Percentiles rank a stretch among this genome's conserved stretches.
These are phyloP conservation scores for Bedellia somnulentella DNA, from an alignment of 2,888 invertebrate genomes.

Conservation along the genomic window DNA sequence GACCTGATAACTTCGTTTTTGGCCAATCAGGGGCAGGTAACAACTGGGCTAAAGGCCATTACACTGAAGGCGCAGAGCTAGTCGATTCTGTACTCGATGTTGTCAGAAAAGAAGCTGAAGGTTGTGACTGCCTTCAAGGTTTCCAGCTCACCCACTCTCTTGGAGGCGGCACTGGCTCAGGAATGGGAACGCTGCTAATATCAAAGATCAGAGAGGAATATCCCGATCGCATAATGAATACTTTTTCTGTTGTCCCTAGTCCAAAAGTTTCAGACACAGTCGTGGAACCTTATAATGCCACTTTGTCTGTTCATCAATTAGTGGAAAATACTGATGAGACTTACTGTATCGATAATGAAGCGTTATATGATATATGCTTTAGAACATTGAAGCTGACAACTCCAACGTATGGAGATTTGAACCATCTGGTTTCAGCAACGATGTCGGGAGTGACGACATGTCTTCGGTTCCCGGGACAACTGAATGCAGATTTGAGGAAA, in stretches of 20 bases:
- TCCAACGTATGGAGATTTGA: conserved; percentile 79
- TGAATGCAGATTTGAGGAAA: conserved; percentile 47
- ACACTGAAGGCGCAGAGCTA: conserved; percentile 88
- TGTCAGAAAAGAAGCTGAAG: conserved; percentile 80
- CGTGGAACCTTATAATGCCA: conserved; percentile 79
- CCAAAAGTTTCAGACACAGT: conserved; percentile 74
- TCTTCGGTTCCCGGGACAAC: conserved; percentile 64
- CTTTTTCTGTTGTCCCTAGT: conserved; percentile 79
- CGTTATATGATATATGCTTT: conserved; percentile 75
- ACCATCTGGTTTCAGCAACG: conserved; percentile 80
- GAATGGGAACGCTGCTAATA: conserved; percentile 68
- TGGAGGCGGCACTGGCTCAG: conserved; percentile 53
- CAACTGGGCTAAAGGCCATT: conserved; percentile 72
- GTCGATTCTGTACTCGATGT: conserved; percentile 82
- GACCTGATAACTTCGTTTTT: conserved; percentile 89
- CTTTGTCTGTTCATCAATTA: conserved; percentile 79
- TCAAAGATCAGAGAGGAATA: conserved; percentile 88
- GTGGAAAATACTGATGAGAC: conserved; percentile 74
- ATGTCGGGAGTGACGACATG: conserved; percentile 88
- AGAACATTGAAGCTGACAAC: conserved; percentile 72
- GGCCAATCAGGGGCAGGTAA: conserved; percentile 54
- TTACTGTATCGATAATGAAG: conserved; percentile 76
- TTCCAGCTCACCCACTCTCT: conserved; percentile 80
- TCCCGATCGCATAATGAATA: conserved; percentile 83
- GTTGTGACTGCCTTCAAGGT: conserved; percentile 89